Conservation (phyloP, 2,888 invertebrate species). For the Drosophila emarginata region DNA sequence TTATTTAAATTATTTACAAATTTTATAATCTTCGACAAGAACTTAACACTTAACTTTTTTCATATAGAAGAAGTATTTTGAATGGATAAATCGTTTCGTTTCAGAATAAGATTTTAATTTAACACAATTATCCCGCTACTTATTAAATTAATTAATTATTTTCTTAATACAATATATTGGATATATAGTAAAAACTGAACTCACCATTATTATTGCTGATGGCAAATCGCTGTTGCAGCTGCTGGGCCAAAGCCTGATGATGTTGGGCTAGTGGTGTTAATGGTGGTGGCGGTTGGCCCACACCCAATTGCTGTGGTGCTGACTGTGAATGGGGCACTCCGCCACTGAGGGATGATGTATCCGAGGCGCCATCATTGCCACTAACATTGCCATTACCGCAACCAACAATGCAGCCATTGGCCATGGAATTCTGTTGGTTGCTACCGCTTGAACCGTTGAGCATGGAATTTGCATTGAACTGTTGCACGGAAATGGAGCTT, state of each 20-base stretch:
- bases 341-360: constrained; percentile 70
- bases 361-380: constrained; percentile 72
- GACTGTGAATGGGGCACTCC: constrained; percentile 82
- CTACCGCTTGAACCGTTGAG: constrained; percentile 58
- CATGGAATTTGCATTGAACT: constrained; percentile 79
- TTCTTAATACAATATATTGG: no score
- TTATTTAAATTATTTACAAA: no score
- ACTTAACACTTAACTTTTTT: no score
- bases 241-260: constrained; percentile 86
- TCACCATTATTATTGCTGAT: constrained; percentile 83
- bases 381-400: constrained; percentile 45
- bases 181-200: constrained; percentile 46
- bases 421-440: constrained; percentile 70
- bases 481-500: constrained; percentile 82
- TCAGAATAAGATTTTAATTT: no score
- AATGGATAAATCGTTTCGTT: no score
- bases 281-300: constrained; percentile 76
- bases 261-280: constrained; percentile 84
- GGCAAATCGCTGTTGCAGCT: constrained; percentile 85
- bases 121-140: no score
- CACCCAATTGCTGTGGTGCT: constrained; percentile 82
- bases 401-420: constrained; percentile 56
- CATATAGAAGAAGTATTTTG: no score
- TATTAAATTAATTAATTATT: no score
- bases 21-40: no score